Conservation (phyloP, 2,113 vertebrate genomes). For the Formicarius rufipectus region DNA sequence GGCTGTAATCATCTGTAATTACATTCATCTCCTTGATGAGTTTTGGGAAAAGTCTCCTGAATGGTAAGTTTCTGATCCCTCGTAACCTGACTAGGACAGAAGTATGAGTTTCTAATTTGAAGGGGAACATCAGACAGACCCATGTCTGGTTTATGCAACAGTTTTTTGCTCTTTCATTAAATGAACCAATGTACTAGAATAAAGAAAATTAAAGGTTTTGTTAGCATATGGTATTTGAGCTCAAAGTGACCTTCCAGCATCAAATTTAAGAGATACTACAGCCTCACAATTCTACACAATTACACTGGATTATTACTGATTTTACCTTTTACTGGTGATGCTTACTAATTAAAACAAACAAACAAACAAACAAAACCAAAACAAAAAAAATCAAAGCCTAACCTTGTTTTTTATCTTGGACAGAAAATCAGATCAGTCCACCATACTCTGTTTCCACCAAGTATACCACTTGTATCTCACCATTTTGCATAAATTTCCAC, state of each 20-base stretch:
- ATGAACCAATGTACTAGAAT: background rate
- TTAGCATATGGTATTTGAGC: background rate
- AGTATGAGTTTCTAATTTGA: background rate
- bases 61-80: background rate
- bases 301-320: background rate
- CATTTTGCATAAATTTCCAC: background rate
- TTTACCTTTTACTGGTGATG: background rate
- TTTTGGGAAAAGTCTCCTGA: background rate
- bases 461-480: background rate
- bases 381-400: background rate
- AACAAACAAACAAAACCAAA: background rate
- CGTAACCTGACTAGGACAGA: background rate
- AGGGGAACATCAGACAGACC: background rate
- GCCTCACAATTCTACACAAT: background rate
- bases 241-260: background rate
- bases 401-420: accelerated
- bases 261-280: background rate
- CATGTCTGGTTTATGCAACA: background rate
- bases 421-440: background rate
- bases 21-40: background rate
- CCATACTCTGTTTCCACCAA: background rate
- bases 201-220: background rate
- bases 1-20: background rate
- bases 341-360: background rate
- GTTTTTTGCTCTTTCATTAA: background rate